A percentile compares a stretch with the other conserved stretches of the same genome.
Evolutionary conservation across 2,113 vertebrate genomes (phyloP).

Genomic region (Halichoeres trimaculatus): DNA sequence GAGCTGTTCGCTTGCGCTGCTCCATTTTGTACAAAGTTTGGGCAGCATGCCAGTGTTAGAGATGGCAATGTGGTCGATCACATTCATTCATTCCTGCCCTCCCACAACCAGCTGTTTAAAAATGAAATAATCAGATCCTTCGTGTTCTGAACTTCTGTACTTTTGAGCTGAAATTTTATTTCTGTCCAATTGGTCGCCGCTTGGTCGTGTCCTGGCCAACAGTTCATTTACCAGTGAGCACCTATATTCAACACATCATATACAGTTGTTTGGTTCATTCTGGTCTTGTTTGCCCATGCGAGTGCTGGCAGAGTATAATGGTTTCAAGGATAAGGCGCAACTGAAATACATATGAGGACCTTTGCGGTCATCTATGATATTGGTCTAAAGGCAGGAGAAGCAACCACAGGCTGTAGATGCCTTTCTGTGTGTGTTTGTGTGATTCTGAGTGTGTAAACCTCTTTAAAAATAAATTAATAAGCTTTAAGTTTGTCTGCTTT

Average conservation of each 20-base stretch:
- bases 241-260: slow-evolving; percentile 14
- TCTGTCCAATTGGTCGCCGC: slow-evolving; percentile 4
- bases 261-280: slow-evolving; percentile 2
- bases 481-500: not conserved
- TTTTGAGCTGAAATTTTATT: not conserved
- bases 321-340: slow-evolving; percentile 42
- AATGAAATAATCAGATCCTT: slow-evolving; percentile 29
- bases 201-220: not conserved
- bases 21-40: slow-evolving; percentile 63
- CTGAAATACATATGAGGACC: slow-evolving; percentile 57
- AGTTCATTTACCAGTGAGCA: not conserved
- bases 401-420: slow-evolving; percentile 20
- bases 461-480: not conserved
- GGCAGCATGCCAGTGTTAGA: slow-evolving; percentile 43
- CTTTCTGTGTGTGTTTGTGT: not conserved
- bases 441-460: not conserved
- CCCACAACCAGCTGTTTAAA: slow-evolving; percentile 38
- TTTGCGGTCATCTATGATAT: slow-evolving; percentile 42
- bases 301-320: slow-evolving; percentile 11
- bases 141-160: slow-evolving; percentile 11
- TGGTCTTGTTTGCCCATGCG: not conserved
- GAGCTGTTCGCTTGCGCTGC: slow-evolving; percentile 44
- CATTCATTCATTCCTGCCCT: slow-evolving; percentile 40
- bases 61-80: slow-evolving; percentile 50
- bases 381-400: slow-evolving; percentile 29